Conservation (phyloP, 2,797 vertebrate genomes). For the Rhinella marina region DNA sequence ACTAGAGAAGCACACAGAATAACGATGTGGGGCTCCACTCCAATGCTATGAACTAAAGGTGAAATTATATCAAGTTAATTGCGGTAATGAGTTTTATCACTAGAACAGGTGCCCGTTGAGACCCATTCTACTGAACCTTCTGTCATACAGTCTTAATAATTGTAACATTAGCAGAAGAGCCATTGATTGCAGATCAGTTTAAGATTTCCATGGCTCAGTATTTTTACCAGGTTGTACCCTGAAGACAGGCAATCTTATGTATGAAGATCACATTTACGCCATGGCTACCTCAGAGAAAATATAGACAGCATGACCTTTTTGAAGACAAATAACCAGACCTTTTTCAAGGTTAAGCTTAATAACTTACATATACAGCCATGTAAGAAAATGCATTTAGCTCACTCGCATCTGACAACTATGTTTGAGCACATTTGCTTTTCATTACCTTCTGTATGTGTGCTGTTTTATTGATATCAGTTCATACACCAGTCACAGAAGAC, state of each 20-base stretch:
- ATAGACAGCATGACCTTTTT: neutral
- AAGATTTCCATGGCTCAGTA: neutral
- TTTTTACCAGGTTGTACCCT: neutral
- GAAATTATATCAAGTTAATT: neutral
- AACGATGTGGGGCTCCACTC: neutral
- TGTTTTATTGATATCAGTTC: neutral
- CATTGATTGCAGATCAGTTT: constrained; percentile 12
- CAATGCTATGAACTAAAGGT: neutral
- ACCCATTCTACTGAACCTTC: neutral
- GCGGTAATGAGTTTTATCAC: neutral
- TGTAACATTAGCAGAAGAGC: neutral
- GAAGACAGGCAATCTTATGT: neutral
- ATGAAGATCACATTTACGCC: constrained; percentile 1
- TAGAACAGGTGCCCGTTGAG: neutral
- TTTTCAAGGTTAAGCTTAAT: constrained; percentile 21
- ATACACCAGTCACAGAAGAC: neutral
- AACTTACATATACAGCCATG: neutral
- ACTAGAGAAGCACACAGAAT: neutral
- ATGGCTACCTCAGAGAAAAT: constrained; percentile 12
- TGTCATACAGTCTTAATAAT: neutral
- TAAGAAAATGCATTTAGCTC: neutral
- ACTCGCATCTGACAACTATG: neutral
- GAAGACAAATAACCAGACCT: neutral
- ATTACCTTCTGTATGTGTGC: neutral
- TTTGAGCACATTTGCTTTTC: constrained; percentile 2